These are phyloP conservation scores for Solenodon paradoxus DNA, from an alignment of 2,113 vertebrate genomes.

Conservation along the genomic window DNA sequence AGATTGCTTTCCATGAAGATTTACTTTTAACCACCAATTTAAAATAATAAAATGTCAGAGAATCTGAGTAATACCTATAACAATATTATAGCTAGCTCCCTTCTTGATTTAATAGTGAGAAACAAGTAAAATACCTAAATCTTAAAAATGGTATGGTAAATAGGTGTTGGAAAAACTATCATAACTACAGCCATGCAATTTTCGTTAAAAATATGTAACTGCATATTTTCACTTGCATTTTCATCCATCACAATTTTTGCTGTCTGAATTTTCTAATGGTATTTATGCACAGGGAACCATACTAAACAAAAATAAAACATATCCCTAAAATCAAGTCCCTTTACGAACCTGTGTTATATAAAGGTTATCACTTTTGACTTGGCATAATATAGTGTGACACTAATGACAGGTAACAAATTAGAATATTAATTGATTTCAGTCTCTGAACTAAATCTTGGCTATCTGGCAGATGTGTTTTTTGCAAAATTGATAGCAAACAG, in stretches of 20 bases:
- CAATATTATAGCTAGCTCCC: neutral
- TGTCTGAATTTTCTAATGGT: slow-evolving; percentile 35
- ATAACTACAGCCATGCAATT: neutral
- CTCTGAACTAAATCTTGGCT: slow-evolving; percentile 77
- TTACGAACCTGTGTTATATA: slow-evolving; percentile 54
- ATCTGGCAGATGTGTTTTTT: slow-evolving; percentile 79
- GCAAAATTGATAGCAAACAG: slow-evolving; percentile 82
- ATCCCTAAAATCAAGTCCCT: slow-evolving; percentile 63
- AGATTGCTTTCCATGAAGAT: neutral
- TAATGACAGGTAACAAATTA: slow-evolving; percentile 81
- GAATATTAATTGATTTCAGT: slow-evolving; percentile 80
- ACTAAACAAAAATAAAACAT: slow-evolving; percentile 30
- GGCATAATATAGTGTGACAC: slow-evolving; percentile 67
- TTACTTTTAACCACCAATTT: neutral
- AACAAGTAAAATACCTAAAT: neutral
- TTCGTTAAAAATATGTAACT: slow-evolving; percentile 39
- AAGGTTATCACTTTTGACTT: slow-evolving; percentile 69
- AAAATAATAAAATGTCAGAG: neutral
- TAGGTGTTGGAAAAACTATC: neutral
- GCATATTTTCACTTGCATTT: slow-evolving; percentile 25
- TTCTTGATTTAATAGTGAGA: neutral
- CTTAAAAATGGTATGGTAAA: neutral
- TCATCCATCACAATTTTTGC: slow-evolving; percentile 39
- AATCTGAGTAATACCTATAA: neutral
- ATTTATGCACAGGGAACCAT: neutral